Conservation (phyloP, 1,140 invertebrate genomes). For the Scylla paramamosain region DNA sequence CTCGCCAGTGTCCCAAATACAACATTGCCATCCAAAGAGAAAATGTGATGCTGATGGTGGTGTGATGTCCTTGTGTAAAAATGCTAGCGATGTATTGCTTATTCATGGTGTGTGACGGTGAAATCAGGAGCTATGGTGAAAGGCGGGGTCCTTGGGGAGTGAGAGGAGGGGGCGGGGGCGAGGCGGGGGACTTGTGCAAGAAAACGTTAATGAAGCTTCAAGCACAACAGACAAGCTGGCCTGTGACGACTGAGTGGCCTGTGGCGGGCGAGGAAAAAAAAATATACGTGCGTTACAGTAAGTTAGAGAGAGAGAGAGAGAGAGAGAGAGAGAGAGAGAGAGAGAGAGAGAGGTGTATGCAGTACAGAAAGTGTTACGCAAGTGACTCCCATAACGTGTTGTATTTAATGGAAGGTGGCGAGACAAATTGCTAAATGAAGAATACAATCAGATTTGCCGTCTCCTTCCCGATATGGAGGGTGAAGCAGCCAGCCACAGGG, state of each 20-base stretch:
- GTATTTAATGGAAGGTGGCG: not conserved
- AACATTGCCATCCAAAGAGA: not conserved
- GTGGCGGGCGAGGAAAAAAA: not conserved
- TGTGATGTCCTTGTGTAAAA: slow-evolving; percentile 13
- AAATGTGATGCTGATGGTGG: not conserved
- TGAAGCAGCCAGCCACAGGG: not conserved
- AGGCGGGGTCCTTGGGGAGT: not conserved
- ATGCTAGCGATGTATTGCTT: slow-evolving; percentile 32
- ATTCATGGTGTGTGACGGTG: slow-evolving; percentile 34
- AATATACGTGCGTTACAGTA: not conserved
- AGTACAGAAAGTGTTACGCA: not conserved
- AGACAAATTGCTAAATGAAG: not conserved
- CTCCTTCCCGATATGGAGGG: not conserved
- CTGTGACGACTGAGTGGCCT: not conserved
- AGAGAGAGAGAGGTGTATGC: not conserved
- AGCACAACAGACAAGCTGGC: not conserved
- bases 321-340: not conserved
- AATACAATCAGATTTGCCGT: not conserved
- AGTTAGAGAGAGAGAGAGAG: not conserved
- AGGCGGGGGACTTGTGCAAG: not conserved
- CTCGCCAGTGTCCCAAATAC: not conserved
- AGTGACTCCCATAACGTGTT: not conserved
- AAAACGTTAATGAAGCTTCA: slow-evolving; percentile 21
- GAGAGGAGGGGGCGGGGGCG: not conserved
- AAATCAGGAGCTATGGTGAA: slow-evolving; percentile 31